A percentile compares a stretch with the other conserved stretches of the same genome.
phyloP scores from a whole-genome alignment of 2,797 vertebrate genomes.

The Cichlasoma orientale region DNA sequence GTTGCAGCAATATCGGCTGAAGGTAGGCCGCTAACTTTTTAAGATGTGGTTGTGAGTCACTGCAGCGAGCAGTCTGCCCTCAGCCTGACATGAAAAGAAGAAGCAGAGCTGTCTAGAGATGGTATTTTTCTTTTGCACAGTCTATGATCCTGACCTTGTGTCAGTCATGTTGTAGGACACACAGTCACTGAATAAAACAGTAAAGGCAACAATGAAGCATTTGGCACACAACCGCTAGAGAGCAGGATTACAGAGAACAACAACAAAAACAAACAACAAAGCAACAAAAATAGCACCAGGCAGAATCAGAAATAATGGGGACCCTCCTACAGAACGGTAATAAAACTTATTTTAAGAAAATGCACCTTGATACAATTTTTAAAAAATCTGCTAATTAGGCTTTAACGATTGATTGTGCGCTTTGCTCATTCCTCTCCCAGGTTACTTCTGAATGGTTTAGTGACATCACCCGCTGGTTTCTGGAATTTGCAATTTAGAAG shows the following conservation, averaged over 20 bases:
- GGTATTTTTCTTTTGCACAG: background rate
- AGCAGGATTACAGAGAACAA: background rate
- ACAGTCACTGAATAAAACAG: background rate
- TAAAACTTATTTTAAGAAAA: background rate
- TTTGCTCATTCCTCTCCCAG: background rate
- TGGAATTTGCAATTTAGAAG: too few relatives aligned
- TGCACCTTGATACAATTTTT: background rate
- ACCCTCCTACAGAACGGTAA: too few relatives aligned
- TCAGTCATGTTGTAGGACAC: slow-evolving; percentile 1
- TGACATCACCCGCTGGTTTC: background rate
- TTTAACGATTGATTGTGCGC: background rate
- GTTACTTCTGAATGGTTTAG: background rate
- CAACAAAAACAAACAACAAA: too few relatives aligned
- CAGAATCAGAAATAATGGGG: background rate
- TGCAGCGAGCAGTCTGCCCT: background rate
- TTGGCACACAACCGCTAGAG: background rate
- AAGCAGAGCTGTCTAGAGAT: background rate
- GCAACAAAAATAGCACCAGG: background rate
- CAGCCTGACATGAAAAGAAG: background rate
- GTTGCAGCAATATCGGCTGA: background rate
- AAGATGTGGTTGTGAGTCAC: background rate
- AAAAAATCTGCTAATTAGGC: background rate
- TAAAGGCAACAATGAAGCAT: background rate
- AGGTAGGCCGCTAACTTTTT: background rate
- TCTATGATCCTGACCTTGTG: background rate